Conservation (phyloP, 2,797 vertebrate genomes). For the Ciconia nigra region DNA sequence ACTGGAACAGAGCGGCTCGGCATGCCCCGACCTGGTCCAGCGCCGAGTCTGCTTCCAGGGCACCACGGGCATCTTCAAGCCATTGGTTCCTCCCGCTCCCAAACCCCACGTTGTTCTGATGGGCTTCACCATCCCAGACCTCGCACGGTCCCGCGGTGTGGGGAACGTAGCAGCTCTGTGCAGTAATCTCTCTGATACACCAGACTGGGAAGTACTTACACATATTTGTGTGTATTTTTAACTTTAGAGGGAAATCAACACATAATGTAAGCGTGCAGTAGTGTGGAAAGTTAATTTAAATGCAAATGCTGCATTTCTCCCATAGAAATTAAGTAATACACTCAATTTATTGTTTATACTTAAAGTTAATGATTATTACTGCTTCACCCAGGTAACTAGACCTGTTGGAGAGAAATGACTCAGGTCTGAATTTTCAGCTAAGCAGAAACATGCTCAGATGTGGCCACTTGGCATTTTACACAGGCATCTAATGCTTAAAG, state of each 20-base stretch:
- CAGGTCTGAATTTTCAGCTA: not conserved
- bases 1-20: rapidly evolving
- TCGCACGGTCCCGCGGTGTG: rapidly evolving
- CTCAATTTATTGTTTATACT: not conserved
- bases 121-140: not conserved
- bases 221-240: not conserved
- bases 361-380: not conserved
- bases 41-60: not conserved
- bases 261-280: rapidly evolving
- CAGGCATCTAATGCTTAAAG: not conserved
- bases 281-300: not conserved
- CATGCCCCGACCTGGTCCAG: rapidly evolving
- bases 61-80: not conserved
- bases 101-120: rapidly evolving
- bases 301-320: not conserved
- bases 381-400: not conserved
- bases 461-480: not conserved
- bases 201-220: rapidly evolving
- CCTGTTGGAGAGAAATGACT: not conserved
- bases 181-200: rapidly evolving
- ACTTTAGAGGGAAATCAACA: not conserved
- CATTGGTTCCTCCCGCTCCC: not conserved
- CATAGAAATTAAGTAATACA: not conserved
- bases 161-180: not conserved
- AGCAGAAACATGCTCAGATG: not conserved